Base-by-base conservation (phyloP, 2,888 invertebrate species). In the Diachrysia chrysitis region DNA sequence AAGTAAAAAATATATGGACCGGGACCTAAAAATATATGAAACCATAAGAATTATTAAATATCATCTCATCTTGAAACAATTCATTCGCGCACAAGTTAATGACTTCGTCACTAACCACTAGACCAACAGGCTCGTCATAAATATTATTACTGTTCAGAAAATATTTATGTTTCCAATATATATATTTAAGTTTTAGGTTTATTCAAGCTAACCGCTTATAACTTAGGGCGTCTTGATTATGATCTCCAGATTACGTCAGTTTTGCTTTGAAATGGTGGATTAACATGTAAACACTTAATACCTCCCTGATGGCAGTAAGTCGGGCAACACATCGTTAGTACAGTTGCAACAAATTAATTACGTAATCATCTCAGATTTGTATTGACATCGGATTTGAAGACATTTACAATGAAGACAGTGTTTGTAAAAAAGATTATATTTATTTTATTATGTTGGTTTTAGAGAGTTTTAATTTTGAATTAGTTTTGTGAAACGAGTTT, bases 201-300 rank as follows among this genome's bases (percentile, higher is more conserved):
- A 37, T 0, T 37, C 14, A 16, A 37, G 37, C 37, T 69, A 66
- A 0, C 5, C 61, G 54, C 81, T 68, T 37, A 7, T 55, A 19
- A 66, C 69, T 63, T 64, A 19, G 1, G 12, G 57, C 58, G 19
- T 63, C 14, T 62, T 76, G 71, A 82, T 73, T 75, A 76, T 71
- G 74, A 71, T 76, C 70, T 78, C 68, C 69, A 72, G 77, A 80
- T 87, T 86, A 86, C 85, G 81, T 85, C 83, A 86, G 69, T 76
- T 80, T 69, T 73, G 75, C 73, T 79, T 80, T 81, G 76, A 83
- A 83, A 85, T 69, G 69, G 77, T 71, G 77, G 87, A 87, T 87
- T 85, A 87, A 72, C 78, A 62, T 77, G 74, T 83, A 82, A 84
- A 83, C 80, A 78, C 78, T 77, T 84, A 83, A 87, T 83, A 77